These are phyloP conservation scores for Eupithecia centaureata DNA, from an alignment of 2,888 invertebrate genomes.

Conservation along the genomic window DNA sequence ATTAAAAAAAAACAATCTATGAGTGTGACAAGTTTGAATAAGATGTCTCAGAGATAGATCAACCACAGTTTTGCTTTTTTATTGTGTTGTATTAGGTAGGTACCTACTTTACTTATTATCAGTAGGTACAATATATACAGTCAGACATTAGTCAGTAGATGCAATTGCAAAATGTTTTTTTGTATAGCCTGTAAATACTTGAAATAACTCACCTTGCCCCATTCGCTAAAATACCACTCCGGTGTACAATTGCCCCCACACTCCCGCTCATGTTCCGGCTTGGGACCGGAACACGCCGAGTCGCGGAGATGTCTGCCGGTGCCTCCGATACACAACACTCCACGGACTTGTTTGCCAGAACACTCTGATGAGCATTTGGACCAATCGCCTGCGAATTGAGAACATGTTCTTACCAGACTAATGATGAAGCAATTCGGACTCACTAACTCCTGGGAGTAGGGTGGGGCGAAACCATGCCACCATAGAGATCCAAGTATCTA, in stretches of 20 bases:
- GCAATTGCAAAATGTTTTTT: not conserved
- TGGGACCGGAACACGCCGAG: conserved; percentile 84
- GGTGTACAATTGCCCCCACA: conserved; percentile 86
- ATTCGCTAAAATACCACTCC: conserved; percentile 90
- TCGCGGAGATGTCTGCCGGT: conserved; percentile 82
- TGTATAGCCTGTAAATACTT: too few species aligned
- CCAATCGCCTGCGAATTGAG: conserved; percentile 70
- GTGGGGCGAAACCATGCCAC: too few species aligned
- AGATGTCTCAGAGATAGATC: not conserved
- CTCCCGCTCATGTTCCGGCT: conserved; percentile 86
- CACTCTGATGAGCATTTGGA: conserved; percentile 82
- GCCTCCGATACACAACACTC: conserved; percentile 86
- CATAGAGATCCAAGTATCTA: too few species aligned
- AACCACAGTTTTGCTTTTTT: not conserved
- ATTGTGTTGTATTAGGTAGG: too few species aligned
- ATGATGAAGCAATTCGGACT: too few species aligned
- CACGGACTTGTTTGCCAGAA: conserved; percentile 84
- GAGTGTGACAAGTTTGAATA: not conserved
- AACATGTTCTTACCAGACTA: not conserved
- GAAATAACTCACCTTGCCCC: conserved; percentile 84
- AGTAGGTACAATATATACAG: too few species aligned
- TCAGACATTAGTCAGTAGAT: not conserved
- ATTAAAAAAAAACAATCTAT: too few species aligned
- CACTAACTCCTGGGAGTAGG: too few species aligned
- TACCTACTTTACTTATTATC: too few species aligned